A percentile compares a stretch with the other conserved stretches of the same genome.
Conservation (phyloP, 2,797 vertebrate species). For the Pantherophis vulpinus region DNA sequence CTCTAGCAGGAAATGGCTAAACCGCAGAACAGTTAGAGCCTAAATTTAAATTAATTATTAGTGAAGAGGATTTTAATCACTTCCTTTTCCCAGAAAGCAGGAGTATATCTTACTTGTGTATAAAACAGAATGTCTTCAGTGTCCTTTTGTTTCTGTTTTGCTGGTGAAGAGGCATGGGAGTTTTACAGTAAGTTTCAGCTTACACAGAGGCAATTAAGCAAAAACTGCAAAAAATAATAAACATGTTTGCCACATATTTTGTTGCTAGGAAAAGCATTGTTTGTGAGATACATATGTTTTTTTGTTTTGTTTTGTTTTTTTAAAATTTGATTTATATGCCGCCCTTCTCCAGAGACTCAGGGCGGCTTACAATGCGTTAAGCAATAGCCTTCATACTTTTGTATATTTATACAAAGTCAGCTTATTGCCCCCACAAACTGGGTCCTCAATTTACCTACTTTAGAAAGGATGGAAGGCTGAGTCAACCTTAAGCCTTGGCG, state of each 20-base stretch:
- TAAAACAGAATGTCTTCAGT: background rate
- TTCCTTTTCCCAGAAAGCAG: background rate
- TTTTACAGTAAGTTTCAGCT: background rate
- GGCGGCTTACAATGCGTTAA: too few relatives aligned
- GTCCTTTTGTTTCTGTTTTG: background rate
- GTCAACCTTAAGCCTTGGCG: too few relatives aligned
- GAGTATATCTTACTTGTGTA: background rate
- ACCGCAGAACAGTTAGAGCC: background rate
- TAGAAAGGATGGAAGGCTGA: too few relatives aligned
- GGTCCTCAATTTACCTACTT: too few relatives aligned
- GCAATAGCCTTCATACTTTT: too few relatives aligned
- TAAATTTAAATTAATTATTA: background rate
- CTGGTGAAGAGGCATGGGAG: background rate
- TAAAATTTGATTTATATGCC: too few relatives aligned
- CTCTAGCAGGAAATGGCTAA: background rate
- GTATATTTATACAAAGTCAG: too few relatives aligned
- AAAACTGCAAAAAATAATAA: background rate
- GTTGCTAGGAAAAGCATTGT: background rate
- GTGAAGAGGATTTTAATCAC: background rate
- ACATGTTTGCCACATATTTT: background rate
- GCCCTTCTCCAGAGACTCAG: too few relatives aligned
- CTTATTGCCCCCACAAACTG: too few relatives aligned
- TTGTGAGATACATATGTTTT: background rate
- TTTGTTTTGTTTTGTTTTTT: too few relatives aligned
- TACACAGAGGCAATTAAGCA: background rate